Evolutionary conservation across 2,797 vertebrate genomes (phyloP), one percentile per base, ranked within the genome.

Genomic region (Gallinago solitaria): DNA sequence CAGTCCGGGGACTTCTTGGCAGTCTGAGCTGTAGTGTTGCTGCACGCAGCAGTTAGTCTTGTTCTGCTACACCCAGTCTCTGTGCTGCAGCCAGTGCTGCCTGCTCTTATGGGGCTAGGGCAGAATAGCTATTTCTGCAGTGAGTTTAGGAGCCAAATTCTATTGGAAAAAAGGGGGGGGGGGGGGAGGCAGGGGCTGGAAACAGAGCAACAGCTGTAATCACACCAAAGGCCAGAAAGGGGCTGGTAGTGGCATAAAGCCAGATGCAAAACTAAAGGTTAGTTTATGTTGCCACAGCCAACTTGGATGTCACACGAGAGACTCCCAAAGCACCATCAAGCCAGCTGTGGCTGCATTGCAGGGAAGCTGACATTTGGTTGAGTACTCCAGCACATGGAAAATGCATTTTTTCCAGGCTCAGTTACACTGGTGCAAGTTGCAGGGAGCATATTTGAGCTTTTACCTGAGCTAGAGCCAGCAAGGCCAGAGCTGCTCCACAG

Each of bases 131-230:
- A 7, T 14, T 67, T 15, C 27, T 35, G 16, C 18, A 43, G 14
- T 12, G 15, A 43, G n/a, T 25, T 54, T 19, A 68, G 25, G 12
- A 88, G 25, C 7, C 23, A 35, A 60, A 32, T 57, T 10, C 65
- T 67, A 48, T 3, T 25, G 8, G 12, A 6, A 35, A 47, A 60
- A 54, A 45, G 3, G 6, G 0, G 2, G 0, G 0, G 2, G 0
- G 6, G 6, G 7, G 41, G 15, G 6, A 16, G 37, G 37, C 16
- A 50, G 5, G 18, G 9, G 5, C 19, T 56, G 6, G 27, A 39
- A 77, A 56, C 2, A 24, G 1, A 74, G 30, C 9, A 67, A 28
- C 6, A 76, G 56, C 43, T 87, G 18, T 63, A 43, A 13, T 33
- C 10, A 28, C 5, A 5, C 56, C 48, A 30, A 79, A 20, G 67